Conservation (phyloP, 2,797 vertebrate genomes). For the Varecia variegata region DNA sequence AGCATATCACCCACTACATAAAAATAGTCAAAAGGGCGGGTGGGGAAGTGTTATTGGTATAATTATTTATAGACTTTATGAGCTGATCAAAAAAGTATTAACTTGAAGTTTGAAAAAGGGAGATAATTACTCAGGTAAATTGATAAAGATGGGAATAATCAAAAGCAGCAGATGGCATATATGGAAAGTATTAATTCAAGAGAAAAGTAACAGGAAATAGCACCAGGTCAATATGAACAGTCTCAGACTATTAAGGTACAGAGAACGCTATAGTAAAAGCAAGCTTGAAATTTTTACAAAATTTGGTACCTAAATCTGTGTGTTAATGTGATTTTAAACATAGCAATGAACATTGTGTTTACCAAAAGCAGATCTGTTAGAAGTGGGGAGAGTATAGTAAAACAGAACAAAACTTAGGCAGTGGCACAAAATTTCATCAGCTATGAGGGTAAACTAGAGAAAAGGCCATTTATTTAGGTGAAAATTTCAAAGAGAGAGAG, state of each 20-base stretch:
- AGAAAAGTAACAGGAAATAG: not conserved
- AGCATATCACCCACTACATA: not conserved
- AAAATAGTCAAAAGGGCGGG: not conserved
- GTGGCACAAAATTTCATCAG: constrained; percentile 3
- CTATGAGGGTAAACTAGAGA: not conserved
- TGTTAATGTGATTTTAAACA: constrained; percentile 32
- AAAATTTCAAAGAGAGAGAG: not conserved
- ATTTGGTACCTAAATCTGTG: not conserved
- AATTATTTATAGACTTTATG: not conserved
- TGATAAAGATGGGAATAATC: constrained; percentile 9
- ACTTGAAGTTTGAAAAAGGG: constrained; percentile 26
- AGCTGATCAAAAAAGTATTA: not conserved
- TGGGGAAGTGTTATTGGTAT: not conserved
- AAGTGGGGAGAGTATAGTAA: not conserved
- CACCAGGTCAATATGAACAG: not conserved
- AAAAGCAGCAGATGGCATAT: not conserved
- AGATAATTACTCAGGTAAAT: constrained; percentile 23
- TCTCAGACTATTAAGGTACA: not conserved
- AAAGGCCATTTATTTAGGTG: not conserved
- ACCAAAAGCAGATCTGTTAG: not conserved
- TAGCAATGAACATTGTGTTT: not conserved
- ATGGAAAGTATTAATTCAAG: not conserved
- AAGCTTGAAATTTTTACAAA: constrained; percentile 10
- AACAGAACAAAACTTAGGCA: not conserved
- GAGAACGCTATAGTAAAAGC: not conserved